Base-by-base conservation (phyloP, 2,113 vertebrate species). In the Apteryx mantelli region DNA sequence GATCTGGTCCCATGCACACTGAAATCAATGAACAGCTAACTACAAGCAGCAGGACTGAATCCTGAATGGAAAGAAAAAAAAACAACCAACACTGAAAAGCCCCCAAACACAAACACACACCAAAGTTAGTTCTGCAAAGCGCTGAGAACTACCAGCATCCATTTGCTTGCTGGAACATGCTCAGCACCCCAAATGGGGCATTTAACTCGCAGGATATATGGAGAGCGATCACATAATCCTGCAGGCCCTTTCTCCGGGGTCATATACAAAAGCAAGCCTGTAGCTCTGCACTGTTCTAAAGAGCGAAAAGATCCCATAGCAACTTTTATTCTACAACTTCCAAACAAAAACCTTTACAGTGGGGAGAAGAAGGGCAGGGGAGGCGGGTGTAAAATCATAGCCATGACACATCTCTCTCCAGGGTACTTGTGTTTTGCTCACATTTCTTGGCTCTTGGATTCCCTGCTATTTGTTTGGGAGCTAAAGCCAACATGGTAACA, bases 41-140 rank as follows among this genome's bases (percentile, higher is more conserved):
- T 79, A 58, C 5, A 8, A 26, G 56, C 25, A 66, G 13, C 30
- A 76, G 34, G 21, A 30, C 52, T n/a, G 18, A 64, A 66, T 40
- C 0, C 1, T 36, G 16, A 22, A 52, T 14, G 10, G n/a, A 17
- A 8, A 7, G 14, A 7, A 26, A 19, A 6, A 21, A 21, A 15
- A 19, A 15, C 40, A 64, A 20, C 53, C 52, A 1, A 18, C 5
- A 6, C 68, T 38, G 36, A 38, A 38, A 38, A 38, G 36, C 30
- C 68, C 21, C 5, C 16, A 8, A 15, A 86, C 44, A 46, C 44
- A 38, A 38, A 46, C 44, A 14, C 25, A 58, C 42, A 16, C 3
- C 38, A 44, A 55, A 15, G 34, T 28, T 48, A 24, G 8, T 78
- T 53, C 83, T 70, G 44, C 50, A 75, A 48, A 21, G 34, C 46